Evolutionary conservation across 1,140 invertebrate genomes (phyloP), one percentile per base, ranked within the genome.

Genomic region (Scaptomyza montana): DNA sequence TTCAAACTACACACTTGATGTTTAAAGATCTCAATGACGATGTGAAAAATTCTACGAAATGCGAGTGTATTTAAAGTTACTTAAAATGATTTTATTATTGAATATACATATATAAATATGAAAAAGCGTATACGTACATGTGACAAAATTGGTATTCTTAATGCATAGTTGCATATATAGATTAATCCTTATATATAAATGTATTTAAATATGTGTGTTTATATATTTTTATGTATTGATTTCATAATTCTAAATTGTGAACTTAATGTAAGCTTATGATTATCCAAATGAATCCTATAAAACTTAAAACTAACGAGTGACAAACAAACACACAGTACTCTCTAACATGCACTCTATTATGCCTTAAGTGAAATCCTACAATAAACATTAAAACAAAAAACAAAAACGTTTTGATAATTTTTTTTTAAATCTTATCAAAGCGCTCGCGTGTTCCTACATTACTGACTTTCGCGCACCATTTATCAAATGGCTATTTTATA

Each of bases 61-160:
- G 84, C 79, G 79, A 82, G 84, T 89, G 82, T 89, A 87, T 87
- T 87, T 89, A 64, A 89, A 82, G 68, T 89, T 87, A 82, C 65
- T 77, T 78, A 78, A 62, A 76, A 87, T 86, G 82, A 87, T 87
- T 86, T 86, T 85, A 87, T 51, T 74, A 74, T 69, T 81, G 63
- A 75, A 62, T 76, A 76, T 72, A 55, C 64, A 78, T 72, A 55
- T 61, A 78, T 60, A 77, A 64, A 66, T 77, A 78, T 79, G 68
- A 65, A 86, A 82, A 82, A 79, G 76, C 71, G 84, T 87, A 87
- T 89, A 89, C 84, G 84, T 87, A 87, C 84, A 87, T 82, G 78
- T 79, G 76, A 87, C 81, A 86, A 86, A 78, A 89, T 70, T 89
- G 74, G 77, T 87, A 89, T 87, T 87, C 82, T 81, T 87, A 78